Base-by-base conservation (phyloP, 2,797 vertebrate genomes). In the Enteromius argenteus region DNA sequence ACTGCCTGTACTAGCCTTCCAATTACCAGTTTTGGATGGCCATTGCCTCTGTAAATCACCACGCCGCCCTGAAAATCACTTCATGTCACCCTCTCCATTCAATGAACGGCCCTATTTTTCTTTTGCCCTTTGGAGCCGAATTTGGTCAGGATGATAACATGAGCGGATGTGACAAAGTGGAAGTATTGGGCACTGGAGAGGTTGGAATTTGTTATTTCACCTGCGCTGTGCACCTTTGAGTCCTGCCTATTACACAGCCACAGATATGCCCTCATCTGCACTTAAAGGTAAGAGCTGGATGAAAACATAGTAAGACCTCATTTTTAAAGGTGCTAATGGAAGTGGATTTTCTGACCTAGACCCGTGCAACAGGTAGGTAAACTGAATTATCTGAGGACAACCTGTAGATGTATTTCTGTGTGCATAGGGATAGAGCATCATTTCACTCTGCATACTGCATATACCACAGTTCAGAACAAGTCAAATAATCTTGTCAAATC, bases 41-140 rank as follows among this genome's bases (percentile, higher is more conserved):
- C 88, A 84, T 58, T 51, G 75, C 71, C 86, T 88, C 87, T 80
- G 85, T 60, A 42, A 90, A 88, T 88, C 83, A 19, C 71, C 2
- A 77, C 72, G 15, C 51, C 74, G 3, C 35, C 27, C 90, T 46
- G 86, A 92, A 91, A 92, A 94, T 93, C 92, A 91, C 87, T 88
- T 87, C 86, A 46, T 73, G 62, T 89, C 89, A 76, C 88, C 85
- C 86, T 89, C 81, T 89, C 84, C 83, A 88, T 88, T 90, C 89
- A 49, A 69, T 80, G 90, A 90, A 89, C 62, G 69, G 67, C 8
- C 17, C 56, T 80, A 39, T 87, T 86, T 88, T 74, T 80, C 81
- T n/a, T 64, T 23, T 71, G 68, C 76, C 69, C 32, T 79, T 19
- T 8, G 32, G 30, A 51, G 51, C 14, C 15, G 53, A 64, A 84